Conservation (phyloP, 2,888 invertebrate genomes). For the Plemyria rubiginata region DNA sequence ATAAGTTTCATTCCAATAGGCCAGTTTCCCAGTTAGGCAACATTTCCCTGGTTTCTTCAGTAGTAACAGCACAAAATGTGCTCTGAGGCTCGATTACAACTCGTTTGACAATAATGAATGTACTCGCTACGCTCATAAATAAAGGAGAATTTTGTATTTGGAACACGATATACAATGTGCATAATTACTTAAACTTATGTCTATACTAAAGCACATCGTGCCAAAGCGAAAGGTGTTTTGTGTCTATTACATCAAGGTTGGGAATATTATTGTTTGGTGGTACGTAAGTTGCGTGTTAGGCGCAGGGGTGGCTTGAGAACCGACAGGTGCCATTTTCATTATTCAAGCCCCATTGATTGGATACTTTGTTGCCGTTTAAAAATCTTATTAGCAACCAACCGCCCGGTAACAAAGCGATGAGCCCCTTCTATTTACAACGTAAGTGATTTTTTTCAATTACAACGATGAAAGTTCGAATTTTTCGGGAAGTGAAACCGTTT, state of each 20-base stretch:
- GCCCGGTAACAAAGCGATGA: conserved; percentile 67
- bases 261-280: conserved; percentile 44
- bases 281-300: conserved; percentile 72
- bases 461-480: conserved; percentile 69
- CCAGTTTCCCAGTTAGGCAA: no score
- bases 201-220: conserved; percentile 45
- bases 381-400: conserved; percentile 82
- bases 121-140: conserved; percentile 47
- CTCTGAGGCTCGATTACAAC: no score
- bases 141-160: conserved; percentile 59
- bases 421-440: conserved; percentile 75
- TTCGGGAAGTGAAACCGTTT: conserved; percentile 68
- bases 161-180: conserved; percentile 70
- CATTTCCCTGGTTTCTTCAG: no score
- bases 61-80: no score
- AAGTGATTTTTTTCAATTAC: conserved; percentile 85
- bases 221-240: conserved; percentile 54
- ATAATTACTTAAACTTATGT: conserved; percentile 78
- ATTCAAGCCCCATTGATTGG: conserved; percentile 84
- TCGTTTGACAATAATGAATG: conserved; percentile 14
- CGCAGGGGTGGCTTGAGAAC: conserved; percentile 76
- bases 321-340: conserved; percentile 83
- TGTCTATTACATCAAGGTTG: conserved; percentile 51
- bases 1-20: no score
- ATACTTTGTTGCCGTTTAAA: conserved; percentile 85